These are phyloP conservation scores for Botia almorhae DNA, from an alignment of 2,797 vertebrate genomes.

Conservation along the genomic window DNA sequence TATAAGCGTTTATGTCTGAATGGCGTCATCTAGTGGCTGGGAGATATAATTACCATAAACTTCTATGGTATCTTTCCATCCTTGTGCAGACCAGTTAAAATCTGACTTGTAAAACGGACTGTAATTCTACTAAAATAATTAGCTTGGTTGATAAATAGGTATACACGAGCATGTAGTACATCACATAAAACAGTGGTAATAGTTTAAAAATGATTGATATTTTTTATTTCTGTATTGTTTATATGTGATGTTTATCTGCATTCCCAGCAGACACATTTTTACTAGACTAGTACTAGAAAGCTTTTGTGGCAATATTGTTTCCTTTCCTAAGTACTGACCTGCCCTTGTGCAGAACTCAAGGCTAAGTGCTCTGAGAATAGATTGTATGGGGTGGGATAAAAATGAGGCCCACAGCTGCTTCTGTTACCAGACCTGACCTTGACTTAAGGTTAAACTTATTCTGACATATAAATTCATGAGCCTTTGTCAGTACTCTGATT, in stretches of 20 bases:
- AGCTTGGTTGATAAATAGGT: too few relatives aligned
- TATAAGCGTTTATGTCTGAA: background rate
- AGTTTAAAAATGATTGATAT: background rate
- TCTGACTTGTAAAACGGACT: background rate
- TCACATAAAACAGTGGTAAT: background rate
- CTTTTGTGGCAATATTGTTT: constrained; percentile 8
- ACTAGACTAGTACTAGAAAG: background rate
- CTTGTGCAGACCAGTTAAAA: background rate
- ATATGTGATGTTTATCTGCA: background rate
- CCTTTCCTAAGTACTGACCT: background rate
- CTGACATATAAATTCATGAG: constrained; percentile 13
- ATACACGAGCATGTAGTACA: background rate
- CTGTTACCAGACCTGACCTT: constrained; percentile 17
- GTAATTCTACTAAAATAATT: background rate
- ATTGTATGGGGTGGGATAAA: constrained; percentile 2
- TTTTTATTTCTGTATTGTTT: background rate
- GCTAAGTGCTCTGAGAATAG: constrained; percentile 4
- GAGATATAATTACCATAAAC: background rate
- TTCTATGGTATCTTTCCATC: background rate
- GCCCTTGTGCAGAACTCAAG: constrained; percentile 9
- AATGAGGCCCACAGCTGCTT: background rate
- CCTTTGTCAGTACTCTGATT: constrained; percentile 14
- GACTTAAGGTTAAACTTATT: constrained; percentile 1
- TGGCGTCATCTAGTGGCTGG: background rate
- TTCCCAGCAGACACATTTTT: background rate